Conservation (phyloP, 2,113 vertebrate species). For the Albula glossodonta region DNA sequence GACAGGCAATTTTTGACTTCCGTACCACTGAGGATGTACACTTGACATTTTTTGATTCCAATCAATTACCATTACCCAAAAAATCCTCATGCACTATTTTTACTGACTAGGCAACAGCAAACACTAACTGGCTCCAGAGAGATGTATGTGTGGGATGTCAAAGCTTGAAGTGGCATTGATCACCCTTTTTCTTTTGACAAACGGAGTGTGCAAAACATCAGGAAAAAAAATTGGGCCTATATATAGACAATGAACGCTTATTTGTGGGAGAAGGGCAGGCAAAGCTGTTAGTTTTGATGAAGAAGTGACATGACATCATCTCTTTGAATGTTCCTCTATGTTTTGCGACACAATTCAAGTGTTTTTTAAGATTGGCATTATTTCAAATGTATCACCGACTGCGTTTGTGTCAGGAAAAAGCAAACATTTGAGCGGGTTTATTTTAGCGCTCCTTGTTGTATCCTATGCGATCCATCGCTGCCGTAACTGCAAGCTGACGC, state of each 20-base stretch:
- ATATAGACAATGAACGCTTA: not conserved
- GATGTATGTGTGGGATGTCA: not conserved
- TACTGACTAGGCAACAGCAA: no score
- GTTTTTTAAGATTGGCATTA: not conserved
- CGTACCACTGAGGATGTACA: not conserved
- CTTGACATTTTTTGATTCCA: not conserved
- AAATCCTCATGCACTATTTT: no score
- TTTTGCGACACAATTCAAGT: not conserved
- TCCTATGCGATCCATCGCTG: no score
- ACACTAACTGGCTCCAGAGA: not conserved
- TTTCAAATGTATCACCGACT: slow-evolving; percentile 5
- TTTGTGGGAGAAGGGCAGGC: not conserved
- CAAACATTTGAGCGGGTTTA: not conserved
- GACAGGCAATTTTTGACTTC: not conserved
- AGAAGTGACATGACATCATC: not conserved
- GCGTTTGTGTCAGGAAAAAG: not conserved
- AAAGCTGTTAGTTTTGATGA: not conserved
- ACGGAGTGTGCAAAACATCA: not conserved
- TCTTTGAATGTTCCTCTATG: slow-evolving; percentile 4
- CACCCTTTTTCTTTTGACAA: not conserved
- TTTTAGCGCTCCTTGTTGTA: no score
- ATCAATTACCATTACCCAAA: not conserved
- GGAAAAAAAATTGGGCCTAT: not conserved
- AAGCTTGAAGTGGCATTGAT: not conserved
- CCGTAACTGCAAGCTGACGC: not conserved